phyloP scores from a whole-genome alignment of 2,113 vertebrate genomes.

The Acinonyx jubatus region DNA sequence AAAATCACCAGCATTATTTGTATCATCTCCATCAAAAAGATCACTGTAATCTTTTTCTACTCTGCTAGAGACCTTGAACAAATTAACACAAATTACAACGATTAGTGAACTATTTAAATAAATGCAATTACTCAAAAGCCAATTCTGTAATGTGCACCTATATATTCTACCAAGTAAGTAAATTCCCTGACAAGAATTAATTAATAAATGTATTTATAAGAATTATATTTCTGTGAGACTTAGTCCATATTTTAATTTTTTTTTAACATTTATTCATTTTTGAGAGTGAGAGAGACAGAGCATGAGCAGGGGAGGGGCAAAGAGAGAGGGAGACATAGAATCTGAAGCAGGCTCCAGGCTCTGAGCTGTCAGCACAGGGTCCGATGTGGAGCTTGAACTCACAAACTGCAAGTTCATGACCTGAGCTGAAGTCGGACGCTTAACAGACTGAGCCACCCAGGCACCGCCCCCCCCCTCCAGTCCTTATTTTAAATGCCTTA shows the following conservation, averaged over 20 bases:
- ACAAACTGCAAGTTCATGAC: no score
- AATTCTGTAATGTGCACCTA: background rate
- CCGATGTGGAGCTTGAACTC: no score
- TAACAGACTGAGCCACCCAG: no score
- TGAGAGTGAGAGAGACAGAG: no score
- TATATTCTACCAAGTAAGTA: background rate
- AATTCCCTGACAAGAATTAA: background rate
- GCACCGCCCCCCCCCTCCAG: background rate
- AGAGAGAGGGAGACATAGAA: no score
- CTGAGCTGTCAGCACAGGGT: no score
- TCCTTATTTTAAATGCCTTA: background rate
- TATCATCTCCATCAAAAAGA: slow-evolving; percentile 94
- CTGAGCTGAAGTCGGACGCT: no score
- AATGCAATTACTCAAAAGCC: slow-evolving; percentile 29
- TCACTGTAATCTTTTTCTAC: slow-evolving; percentile 87
- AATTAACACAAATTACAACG: background rate
- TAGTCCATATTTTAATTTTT: background rate
- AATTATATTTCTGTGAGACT: background rate
- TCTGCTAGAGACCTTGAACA: slow-evolving; percentile 75
- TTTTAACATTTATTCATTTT: no score
- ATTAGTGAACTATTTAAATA: slow-evolving; percentile 21
- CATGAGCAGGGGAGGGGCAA: no score
- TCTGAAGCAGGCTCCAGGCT: no score
- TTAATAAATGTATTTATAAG: background rate
- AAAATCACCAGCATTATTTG: slow-evolving; percentile 79